These are phyloP conservation scores for Volucella zonaria DNA, from an alignment of 2,888 invertebrate genomes.

Conservation along the genomic window DNA sequence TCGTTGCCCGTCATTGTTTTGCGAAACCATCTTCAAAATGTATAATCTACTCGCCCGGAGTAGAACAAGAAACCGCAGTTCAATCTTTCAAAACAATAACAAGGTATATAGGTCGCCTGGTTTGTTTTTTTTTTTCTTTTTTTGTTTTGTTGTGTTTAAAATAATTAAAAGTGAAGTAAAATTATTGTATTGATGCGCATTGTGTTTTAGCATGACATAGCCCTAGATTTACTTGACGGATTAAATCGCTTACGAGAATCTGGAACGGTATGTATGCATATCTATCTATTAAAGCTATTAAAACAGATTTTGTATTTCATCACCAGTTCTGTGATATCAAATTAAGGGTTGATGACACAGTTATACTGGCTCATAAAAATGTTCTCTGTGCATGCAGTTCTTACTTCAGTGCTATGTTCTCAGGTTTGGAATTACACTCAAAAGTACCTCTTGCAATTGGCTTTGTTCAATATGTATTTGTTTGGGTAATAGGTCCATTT, in stretches of 20 bases:
- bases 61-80: background rate
- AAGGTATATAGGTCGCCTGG: slow-evolving; percentile 25
- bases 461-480: no score
- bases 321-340: slow-evolving; percentile 76
- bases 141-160: background rate
- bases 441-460: background rate
- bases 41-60: slow-evolving; percentile 12
- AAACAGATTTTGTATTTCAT: background rate
- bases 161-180: background rate
- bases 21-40: slow-evolving; percentile 22
- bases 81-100: slow-evolving; percentile 32
- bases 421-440: slow-evolving; percentile 63
- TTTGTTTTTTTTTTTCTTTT: no score
- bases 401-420: slow-evolving; percentile 77
- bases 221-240: slow-evolving; percentile 40
- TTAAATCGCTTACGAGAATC: slow-evolving; percentile 33
- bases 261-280: slow-evolving; percentile 31
- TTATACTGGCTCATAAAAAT: slow-evolving; percentile 76
- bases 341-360: slow-evolving; percentile 68
- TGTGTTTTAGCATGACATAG: slow-evolving; percentile 24
- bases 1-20: background rate
- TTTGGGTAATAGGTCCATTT: slow-evolving; percentile 74
- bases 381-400: slow-evolving; percentile 77
- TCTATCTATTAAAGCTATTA: background rate
- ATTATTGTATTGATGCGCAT: background rate